These are phyloP conservation scores for Dromas ardeola DNA, from an alignment of 2,113 vertebrate species.

Conservation along the genomic window DNA sequence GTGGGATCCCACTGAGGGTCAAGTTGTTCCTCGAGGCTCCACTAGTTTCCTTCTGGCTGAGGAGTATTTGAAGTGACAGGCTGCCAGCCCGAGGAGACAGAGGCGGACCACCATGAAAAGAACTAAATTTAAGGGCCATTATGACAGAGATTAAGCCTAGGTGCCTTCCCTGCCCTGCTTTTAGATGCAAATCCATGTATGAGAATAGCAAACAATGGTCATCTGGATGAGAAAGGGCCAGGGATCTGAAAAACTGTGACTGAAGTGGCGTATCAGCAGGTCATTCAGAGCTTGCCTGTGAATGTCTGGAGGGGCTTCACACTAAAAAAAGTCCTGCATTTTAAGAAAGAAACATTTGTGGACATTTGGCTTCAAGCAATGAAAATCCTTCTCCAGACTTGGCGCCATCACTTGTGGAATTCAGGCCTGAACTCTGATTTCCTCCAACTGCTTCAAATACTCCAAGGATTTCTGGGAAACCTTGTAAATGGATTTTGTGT, in stretches of 20 bases:
- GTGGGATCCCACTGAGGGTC: neutral
- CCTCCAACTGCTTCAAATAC: neutral
- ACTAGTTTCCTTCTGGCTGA: neutral
- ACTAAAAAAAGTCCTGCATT: neutral
- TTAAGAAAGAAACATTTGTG: neutral
- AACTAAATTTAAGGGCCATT: neutral
- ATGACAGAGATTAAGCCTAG: neutral
- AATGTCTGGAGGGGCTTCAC: neutral
- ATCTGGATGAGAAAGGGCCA: neutral
- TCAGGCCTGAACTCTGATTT: neutral
- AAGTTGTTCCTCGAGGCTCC: neutral
- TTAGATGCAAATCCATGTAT: neutral
- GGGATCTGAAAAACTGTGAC: neutral
- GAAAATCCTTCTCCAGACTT: conserved; percentile 5
- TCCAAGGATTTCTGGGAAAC: neutral
- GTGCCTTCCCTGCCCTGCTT: neutral
- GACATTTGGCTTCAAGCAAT: neutral
- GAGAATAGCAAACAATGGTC: neutral
- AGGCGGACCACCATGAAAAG: neutral
- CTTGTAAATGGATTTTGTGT: neutral
- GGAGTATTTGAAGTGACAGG: neutral
- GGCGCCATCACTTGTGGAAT: neutral
- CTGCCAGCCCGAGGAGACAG: neutral
- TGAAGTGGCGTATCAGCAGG: neutral
- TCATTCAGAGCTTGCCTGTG: neutral